phyloP scores from a whole-genome alignment of 2,797 vertebrate species.

The Halcyon leucocephala region DNA sequence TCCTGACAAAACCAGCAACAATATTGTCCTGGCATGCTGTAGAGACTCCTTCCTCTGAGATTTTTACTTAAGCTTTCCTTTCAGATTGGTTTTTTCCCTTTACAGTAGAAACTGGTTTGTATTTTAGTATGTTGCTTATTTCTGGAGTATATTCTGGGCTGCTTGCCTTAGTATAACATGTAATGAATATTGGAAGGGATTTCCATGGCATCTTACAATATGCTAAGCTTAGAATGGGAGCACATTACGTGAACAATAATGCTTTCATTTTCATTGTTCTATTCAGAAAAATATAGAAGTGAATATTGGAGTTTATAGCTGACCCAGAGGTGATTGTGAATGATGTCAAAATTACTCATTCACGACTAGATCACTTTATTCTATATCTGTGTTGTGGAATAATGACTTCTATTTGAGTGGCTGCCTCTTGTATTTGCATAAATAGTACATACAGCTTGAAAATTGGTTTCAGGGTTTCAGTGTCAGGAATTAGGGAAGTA shows the following conservation, averaged over 20 bases:
- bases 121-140: neutral
- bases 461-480: conserved; percentile 56
- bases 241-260: neutral
- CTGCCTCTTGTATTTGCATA: conserved; percentile 58
- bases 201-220: neutral
- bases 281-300: neutral
- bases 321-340: neutral
- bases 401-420: conserved; percentile 41
- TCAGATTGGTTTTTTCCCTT: neutral
- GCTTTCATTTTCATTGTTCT: neutral
- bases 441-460: conserved; percentile 31
- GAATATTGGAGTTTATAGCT: neutral
- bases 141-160: neutral
- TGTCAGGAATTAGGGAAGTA: conserved; percentile 47
- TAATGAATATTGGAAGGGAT: neutral
- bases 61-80: neutral
- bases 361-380: conserved; percentile 39
- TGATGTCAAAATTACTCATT: conserved; percentile 54
- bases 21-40: neutral
- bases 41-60: neutral
- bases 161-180: neutral
- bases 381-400: conserved; percentile 25
- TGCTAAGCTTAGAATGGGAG: neutral
- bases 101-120: neutral
- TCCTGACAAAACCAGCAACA: neutral